These are phyloP conservation scores for Notodonta dromedarius DNA, from an alignment of 2,888 invertebrate genomes.

Conservation along the genomic window DNA sequence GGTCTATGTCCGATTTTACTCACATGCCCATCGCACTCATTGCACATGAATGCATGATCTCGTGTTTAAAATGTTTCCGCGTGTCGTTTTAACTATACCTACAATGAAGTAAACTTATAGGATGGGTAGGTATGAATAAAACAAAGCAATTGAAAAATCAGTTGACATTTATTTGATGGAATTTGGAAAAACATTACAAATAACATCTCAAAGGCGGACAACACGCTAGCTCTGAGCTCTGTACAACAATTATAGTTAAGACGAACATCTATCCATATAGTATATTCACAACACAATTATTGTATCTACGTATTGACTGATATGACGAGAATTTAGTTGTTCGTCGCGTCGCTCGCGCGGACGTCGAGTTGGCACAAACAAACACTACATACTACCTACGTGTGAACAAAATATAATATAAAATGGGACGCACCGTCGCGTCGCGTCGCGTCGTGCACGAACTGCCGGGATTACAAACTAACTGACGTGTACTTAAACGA, in stretches of 20 bases:
- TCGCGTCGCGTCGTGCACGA: too few species aligned
- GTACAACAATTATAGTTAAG: slow-evolving; percentile 54
- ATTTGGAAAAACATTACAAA: slow-evolving; percentile 76
- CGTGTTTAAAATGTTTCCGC: too few species aligned
- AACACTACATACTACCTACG: slow-evolving; percentile 44
- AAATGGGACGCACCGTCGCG: slow-evolving; percentile 35
- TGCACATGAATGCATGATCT: too few species aligned
- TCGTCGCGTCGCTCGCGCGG: slow-evolving; percentile 42
- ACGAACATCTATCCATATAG: slow-evolving; percentile 49
- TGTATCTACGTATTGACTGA: slow-evolving; percentile 48
- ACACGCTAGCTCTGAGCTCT: slow-evolving; percentile 66
- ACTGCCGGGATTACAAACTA: slow-evolving; percentile 55
- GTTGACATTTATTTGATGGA: slow-evolving; percentile 72
- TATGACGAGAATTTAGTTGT: slow-evolving; percentile 63
- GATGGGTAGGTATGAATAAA: slow-evolving; percentile 9
- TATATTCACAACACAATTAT: slow-evolving; percentile 72
- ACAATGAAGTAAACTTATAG: too few species aligned
- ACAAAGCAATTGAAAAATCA: slow-evolving; percentile 65
- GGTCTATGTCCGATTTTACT: too few species aligned
- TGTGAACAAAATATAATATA: slow-evolving; percentile 48
- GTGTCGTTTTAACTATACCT: too few species aligned
- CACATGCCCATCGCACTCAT: too few species aligned
- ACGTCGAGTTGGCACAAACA: slow-evolving; percentile 54
- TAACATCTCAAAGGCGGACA: slow-evolving; percentile 65
- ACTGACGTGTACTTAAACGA: slow-evolving; percentile 68